phyloP scores from a whole-genome alignment of 2,888 invertebrate species.

The Troides aeacus region DNA sequence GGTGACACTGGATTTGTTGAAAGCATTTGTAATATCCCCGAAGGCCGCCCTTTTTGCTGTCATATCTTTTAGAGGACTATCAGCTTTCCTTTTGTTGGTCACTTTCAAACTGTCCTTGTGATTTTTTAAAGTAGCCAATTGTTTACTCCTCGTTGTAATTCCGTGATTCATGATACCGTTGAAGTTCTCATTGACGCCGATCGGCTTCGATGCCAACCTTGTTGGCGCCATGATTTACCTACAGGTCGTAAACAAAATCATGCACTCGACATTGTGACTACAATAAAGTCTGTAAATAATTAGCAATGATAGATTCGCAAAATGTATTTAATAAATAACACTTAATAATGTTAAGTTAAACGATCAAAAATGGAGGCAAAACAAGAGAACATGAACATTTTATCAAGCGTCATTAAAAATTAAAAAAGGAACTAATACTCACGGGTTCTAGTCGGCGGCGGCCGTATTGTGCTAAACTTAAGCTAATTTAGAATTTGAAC shows the following conservation, averaged over 20 bases:
- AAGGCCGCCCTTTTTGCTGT: conserved; percentile 90
- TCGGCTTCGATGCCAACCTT: conserved; percentile 77
- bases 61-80: conserved; percentile 87
- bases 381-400: conserved; percentile 59
- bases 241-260: conserved; percentile 56
- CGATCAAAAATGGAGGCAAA: conserved; percentile 76
- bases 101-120: conserved; percentile 70
- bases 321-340: conserved; percentile 45
- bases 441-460: conserved; percentile 55
- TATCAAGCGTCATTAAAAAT: conserved; percentile 53
- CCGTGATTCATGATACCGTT: conserved; percentile 73
- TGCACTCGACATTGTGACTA: conserved; percentile 40
- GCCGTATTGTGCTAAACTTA: conserved; percentile 58
- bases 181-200: conserved; percentile 69
- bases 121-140: conserved; percentile 71
- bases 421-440: conserved; percentile 52
- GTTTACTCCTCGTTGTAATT: conserved; percentile 82
- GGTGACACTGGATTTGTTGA: conserved; percentile 62
- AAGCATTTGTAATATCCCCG: conserved; percentile 91
- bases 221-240: conserved; percentile 81
- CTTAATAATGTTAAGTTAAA: conserved; percentile 58
- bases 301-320: conserved; percentile 37
- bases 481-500: conserved; percentile 50
- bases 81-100: conserved; percentile 88
- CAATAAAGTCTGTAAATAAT: conserved; percentile 19